Base-by-base conservation (phyloP, 2,888 invertebrate species). In the Eulithis testata region DNA sequence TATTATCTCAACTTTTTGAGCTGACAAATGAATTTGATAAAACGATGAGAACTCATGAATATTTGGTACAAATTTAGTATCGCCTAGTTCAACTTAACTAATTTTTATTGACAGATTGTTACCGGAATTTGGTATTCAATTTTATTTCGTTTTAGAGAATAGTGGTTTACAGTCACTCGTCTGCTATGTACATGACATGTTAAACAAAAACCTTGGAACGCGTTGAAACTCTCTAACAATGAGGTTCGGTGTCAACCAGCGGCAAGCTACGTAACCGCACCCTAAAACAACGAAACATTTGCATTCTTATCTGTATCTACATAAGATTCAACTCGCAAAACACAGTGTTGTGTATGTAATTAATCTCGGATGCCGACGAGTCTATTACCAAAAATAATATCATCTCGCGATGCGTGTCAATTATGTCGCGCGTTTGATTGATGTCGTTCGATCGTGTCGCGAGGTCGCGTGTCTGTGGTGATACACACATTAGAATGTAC, bases 321-420 rank as follows among this genome's bases (percentile, higher is more conserved):
- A 65, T 60, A 53, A 56, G 63, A 60, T 53, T 63, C 68, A 60
- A 37, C 31, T 61, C 53, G 36, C 60, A 49, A 65, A 62, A 63
- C 54, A 60, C 9, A 37, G 54, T 43, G 71, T 59, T 66, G 71
- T 66, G 68, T 74, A 79, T 79, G 77, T 85, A 85, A 87, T 87
- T 86, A 86, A 87, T 86, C 80, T 83, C 81, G 76, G 79, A 75
- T 78, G 76, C 76, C 76, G 83, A 85, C 84, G 84, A 85, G 83
- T 87, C 84, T 87, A 85, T 87, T 86, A 85, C 82, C 74, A 81
- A 80, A 84, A 84, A 85, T 83, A 86, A 85, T 85, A 81, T 84
- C 80, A 80, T 80, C 70, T 70, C 76, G 77, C 79, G 79, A 75
- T 76, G 76, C 76, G 81, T 84, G 86, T 86, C 86, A 86, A 86